phyloP scores from a whole-genome alignment of 1,140 invertebrate species.

The Macrobrachium nipponense region DNA sequence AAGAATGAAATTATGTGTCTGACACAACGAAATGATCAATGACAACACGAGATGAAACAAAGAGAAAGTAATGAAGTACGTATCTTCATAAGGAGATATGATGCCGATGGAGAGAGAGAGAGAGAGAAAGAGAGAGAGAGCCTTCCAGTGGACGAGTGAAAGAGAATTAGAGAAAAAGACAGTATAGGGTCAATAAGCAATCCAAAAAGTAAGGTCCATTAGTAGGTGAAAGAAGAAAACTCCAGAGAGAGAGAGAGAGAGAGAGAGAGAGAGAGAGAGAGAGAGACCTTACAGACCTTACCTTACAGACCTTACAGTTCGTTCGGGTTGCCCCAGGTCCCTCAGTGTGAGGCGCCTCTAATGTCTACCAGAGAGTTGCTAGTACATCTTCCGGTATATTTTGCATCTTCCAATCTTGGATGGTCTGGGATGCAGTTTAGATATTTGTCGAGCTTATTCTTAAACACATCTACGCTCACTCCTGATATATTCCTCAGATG shows the following conservation, averaged over 20 bases:
- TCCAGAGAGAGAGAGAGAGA: neutral
- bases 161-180: neutral
- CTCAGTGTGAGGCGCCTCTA: no score
- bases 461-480: no score
- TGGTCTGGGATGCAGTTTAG: no score
- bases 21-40: neutral
- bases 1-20: neutral
- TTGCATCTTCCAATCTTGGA: no score
- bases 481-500: no score
- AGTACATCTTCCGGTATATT: no score
- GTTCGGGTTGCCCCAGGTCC: no score
- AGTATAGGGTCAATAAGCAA: neutral
- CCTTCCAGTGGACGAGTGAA: neutral
- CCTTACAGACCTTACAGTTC: no score
- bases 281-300: no score
- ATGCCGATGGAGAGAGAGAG: neutral
- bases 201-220: neutral
- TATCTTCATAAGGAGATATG: no score
- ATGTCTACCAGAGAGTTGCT: no score
- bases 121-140: neutral
- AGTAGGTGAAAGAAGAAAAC: neutral
- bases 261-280: slow-evolving; percentile 7
- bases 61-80: neutral
- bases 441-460: no score
- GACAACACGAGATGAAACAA: neutral